Evolutionary conservation across 2,113 vertebrate species (phyloP).

Genomic region (Elachura formosa): DNA sequence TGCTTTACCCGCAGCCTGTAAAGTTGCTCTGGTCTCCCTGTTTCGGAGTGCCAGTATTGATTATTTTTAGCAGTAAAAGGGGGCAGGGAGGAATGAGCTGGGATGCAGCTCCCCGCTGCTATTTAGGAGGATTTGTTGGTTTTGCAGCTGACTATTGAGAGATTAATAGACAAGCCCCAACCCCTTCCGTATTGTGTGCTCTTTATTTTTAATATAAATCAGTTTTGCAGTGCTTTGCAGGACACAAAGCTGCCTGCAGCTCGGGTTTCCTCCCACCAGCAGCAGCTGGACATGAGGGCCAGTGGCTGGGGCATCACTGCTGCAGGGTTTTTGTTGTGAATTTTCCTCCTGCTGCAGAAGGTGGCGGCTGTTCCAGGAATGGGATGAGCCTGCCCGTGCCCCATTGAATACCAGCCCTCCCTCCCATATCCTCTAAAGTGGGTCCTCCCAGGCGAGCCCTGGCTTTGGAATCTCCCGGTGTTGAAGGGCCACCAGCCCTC

Average conservation of each 20-base stretch:
- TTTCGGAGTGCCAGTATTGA: neutral
- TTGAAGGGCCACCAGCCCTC: neutral
- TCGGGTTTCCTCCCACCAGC: neutral
- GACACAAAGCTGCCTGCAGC: slow-evolving; percentile 11
- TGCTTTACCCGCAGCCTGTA: neutral
- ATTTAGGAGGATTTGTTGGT: slow-evolving; percentile 24
- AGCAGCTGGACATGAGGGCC: accelerated
- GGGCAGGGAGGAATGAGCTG: neutral
- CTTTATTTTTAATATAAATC: slow-evolving; percentile 41
- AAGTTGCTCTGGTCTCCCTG: neutral
- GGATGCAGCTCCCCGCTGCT: neutral
- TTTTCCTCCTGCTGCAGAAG: neutral
- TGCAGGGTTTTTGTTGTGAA: accelerated
- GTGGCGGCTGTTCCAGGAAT: neutral
- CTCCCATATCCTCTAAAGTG: neutral
- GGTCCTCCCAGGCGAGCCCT: accelerated
- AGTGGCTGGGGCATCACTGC: neutral
- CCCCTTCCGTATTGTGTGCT: neutral
- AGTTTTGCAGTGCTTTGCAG: slow-evolving; percentile 28
- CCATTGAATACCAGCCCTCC: accelerated
- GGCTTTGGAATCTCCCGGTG: neutral
- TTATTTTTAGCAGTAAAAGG: neutral
- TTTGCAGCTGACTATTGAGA: slow-evolving; percentile 40
- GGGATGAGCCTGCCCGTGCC: neutral
- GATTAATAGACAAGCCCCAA: slow-evolving; percentile 43